Percentiles rank a stretch among this genome's conserved stretches.
phyloP scores from a whole-genome alignment of 92 coral and sea anemone species.

The Epizoanthus illoricatus region DNA sequence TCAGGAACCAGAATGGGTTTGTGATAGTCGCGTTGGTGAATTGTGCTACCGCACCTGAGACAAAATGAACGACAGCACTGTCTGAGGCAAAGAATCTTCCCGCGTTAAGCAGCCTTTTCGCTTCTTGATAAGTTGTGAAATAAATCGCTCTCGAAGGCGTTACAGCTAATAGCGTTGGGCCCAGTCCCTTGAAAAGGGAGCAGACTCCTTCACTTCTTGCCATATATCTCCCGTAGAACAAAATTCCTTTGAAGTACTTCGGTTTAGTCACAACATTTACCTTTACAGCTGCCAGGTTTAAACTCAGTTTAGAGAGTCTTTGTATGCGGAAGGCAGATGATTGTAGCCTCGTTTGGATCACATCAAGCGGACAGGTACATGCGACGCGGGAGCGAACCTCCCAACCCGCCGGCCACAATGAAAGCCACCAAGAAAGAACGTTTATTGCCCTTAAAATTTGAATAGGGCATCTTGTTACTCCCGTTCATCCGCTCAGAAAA shows the following conservation, averaged over 20 bases:
- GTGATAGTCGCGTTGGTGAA: conserved; percentile 47
- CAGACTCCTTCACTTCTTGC: conserved; percentile 48
- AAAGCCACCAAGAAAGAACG: conserved; percentile 35
- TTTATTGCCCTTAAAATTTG: background rate
- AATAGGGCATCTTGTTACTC: background rate
- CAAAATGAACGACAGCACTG: conserved; percentile 24
- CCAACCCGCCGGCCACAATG: conserved; percentile 50
- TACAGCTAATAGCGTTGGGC: conserved; percentile 42
- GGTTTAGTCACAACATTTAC: conserved; percentile 6
- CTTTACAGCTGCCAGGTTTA: conserved; percentile 37
- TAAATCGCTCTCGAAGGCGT: conserved; percentile 58
- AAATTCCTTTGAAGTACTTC: conserved; percentile 42
- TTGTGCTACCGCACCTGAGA: conserved; percentile 44
- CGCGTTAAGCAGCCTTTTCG: conserved; percentile 24
- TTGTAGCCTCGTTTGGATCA: conserved; percentile 54
- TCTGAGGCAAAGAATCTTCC: conserved; percentile 6
- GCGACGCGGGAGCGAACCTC: conserved; percentile 47
- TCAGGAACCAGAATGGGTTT: conserved; percentile 56
- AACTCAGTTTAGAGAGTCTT: conserved; percentile 35
- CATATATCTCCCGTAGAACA: conserved; percentile 45
- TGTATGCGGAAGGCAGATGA: conserved; percentile 54
- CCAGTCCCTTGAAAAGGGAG: conserved; percentile 49
- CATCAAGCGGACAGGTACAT: conserved; percentile 50
- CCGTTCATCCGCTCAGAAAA: background rate
- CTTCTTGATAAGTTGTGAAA: conserved; percentile 44